phyloP scores from a whole-genome alignment of 2,888 invertebrate genomes.

The Parascotia fuliginaria region DNA sequence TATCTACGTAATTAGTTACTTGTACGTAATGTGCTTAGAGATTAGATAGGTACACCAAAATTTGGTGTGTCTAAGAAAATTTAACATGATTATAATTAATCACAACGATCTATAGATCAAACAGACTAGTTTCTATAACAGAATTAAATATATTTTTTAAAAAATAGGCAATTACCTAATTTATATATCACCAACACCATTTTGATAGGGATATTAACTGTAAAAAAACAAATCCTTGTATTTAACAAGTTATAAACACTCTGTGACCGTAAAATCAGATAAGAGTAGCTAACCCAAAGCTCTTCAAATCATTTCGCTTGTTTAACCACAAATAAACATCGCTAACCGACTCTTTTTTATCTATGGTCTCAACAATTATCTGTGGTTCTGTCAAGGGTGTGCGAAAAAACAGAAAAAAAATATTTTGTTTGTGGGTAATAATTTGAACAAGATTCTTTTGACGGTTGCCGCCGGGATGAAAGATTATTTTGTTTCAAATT shows the following conservation, averaged over 20 bases:
- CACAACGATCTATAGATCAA: no score
- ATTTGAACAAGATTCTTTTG: constrained; percentile 57
- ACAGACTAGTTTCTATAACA: no score
- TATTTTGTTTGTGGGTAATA: constrained; percentile 10
- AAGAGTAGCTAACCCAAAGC: constrained; percentile 34
- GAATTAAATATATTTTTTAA: no score
- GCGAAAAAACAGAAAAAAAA: constrained; percentile 65
- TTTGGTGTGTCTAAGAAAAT: no score
- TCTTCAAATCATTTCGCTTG: constrained; percentile 48
- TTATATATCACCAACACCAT: no score
- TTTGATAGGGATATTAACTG: no score
- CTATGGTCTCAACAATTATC: constrained; percentile 60
- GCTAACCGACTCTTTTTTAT: constrained; percentile 45
- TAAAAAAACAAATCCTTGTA: no score
- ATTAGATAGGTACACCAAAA: no score
- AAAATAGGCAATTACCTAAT: no score
- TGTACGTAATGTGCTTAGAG: no score
- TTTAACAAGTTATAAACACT: constrained; percentile 18
- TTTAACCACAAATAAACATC: constrained; percentile 51
- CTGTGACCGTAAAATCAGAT: constrained; percentile 38
- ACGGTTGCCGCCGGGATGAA: constrained; percentile 65
- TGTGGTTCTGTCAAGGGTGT: constrained; percentile 70
- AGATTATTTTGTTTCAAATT: constrained; percentile 44
- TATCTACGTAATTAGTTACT: no score
- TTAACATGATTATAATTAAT: no score